These are phyloP conservation scores for Nothura maculosa DNA, from an alignment of 2,797 vertebrate species.

Conservation along the genomic window DNA sequence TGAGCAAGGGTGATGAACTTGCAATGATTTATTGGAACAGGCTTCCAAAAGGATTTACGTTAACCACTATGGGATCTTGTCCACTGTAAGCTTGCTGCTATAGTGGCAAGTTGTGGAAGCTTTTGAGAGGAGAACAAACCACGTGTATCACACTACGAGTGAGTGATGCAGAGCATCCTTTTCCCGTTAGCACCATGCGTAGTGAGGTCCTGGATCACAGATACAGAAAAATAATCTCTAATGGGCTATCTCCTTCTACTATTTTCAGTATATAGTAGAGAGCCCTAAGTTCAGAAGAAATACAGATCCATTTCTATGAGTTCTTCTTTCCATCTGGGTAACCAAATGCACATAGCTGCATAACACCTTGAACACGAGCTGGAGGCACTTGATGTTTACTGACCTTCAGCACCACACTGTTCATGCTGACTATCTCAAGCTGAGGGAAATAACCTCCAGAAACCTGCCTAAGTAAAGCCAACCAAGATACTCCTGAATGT, in stretches of 20 bases:
- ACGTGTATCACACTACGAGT: background rate
- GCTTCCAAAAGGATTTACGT: background rate
- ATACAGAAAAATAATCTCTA: background rate
- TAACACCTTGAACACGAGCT: background rate
- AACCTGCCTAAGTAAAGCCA: background rate
- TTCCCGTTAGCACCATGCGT: background rate
- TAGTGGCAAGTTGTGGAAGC: background rate
- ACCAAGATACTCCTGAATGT: background rate
- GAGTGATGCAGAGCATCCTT: background rate
- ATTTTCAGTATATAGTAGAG: background rate
- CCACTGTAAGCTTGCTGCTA: background rate
- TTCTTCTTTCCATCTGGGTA: background rate
- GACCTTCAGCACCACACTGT: background rate
- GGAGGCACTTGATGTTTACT: background rate
- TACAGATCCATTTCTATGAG: background rate
- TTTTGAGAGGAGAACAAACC: background rate
- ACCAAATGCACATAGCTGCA: background rate
- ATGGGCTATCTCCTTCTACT: background rate
- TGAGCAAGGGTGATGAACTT: background rate
- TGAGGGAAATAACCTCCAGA: background rate
- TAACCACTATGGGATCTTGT: background rate
- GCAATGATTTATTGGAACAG: background rate
- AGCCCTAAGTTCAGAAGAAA: background rate
- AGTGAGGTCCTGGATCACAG: fast-evolving
- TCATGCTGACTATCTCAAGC: background rate